These are phyloP conservation scores for Myzus persicae DNA, from an alignment of 1,140 invertebrate species.

Conservation along the genomic window DNA sequence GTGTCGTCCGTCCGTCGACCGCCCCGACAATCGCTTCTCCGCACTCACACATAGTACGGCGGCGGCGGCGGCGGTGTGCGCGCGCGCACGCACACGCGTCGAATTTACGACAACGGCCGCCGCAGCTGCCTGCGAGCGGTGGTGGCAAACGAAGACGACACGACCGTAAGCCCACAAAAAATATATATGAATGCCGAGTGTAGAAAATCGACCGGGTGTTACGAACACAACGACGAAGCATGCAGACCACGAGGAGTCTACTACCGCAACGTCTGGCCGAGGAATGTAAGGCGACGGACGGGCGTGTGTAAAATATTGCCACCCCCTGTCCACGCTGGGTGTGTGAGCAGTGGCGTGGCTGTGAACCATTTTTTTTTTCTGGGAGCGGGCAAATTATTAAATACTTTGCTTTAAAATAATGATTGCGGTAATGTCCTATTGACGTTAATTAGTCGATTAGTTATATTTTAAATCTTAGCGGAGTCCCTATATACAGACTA, in stretches of 20 bases:
- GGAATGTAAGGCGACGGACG: not conserved
- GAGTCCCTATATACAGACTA: too few species aligned
- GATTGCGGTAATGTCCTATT: too few species aligned
- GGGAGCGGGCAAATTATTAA: too few species aligned
- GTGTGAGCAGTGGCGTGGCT: too few species aligned
- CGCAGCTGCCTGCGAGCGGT: not conserved
- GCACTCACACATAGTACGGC: not conserved
- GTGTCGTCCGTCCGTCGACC: not conserved
- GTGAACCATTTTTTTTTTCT: too few species aligned
- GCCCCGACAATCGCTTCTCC: not conserved
- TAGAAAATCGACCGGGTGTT: not conserved
- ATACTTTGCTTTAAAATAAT: too few species aligned
- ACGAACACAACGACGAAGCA: not conserved
- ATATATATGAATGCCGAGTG: not conserved
- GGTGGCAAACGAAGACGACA: not conserved
- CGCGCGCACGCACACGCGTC: not conserved
- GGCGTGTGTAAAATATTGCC: not conserved
- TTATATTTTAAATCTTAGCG: too few species aligned
- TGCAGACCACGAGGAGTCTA: not conserved
- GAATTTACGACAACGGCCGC: not conserved
- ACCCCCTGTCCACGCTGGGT: not conserved
- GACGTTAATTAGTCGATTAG: too few species aligned
- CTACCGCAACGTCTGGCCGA: not conserved
- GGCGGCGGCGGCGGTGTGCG: not conserved
- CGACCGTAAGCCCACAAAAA: too few species aligned